A percentile compares a stretch with the other conserved stretches of the same genome.
These are phyloP conservation scores for Drosophila tsacasi DNA, from an alignment of 1,140 invertebrate genomes.

Conservation along the genomic window DNA sequence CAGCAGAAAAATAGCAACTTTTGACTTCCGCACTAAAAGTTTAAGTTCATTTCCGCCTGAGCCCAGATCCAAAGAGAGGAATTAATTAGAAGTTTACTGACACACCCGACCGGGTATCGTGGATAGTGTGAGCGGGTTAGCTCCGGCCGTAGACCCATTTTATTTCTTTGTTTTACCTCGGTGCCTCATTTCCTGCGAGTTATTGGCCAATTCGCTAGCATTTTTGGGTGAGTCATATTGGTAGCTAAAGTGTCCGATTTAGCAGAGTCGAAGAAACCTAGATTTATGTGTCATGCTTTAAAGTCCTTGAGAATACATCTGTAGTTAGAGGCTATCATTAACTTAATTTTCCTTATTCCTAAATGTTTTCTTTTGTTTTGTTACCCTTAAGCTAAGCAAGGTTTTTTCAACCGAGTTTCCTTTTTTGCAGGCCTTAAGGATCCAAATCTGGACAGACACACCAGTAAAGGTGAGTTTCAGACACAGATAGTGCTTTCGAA, in stretches of 20 bases:
- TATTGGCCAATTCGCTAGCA: conserved; percentile 18
- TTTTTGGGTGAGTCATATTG: conserved; percentile 10
- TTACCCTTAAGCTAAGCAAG: not conserved
- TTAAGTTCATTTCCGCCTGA: conserved; percentile 74
- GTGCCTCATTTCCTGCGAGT: conserved; percentile 7
- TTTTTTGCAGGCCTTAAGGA: conserved; percentile 77
- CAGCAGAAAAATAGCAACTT: conserved; percentile 60
- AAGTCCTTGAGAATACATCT: not conserved
- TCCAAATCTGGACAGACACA: conserved; percentile 79
- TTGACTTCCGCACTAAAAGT: conserved; percentile 72
- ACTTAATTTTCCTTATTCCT: not conserved
- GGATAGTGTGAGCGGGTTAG: conserved; percentile 32
- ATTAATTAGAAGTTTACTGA: conserved; percentile 76
- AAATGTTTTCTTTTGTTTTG: not conserved
- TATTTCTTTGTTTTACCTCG: conserved; percentile 35
- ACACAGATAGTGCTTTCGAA: not conserved
- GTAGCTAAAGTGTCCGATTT: not conserved
- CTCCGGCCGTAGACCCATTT: conserved; percentile 11
- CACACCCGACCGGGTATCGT: conserved; percentile 40
- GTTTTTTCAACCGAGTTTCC: conserved; percentile 11
- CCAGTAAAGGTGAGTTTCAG: conserved; percentile 66
- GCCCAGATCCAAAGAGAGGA: conserved; percentile 57
- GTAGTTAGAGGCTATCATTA: conserved; percentile 46
- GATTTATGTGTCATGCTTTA: not conserved
- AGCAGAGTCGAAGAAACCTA: too few relatives aligned